Base-by-base conservation (phyloP, 2,113 vertebrate species). In the Chloropsis cyanopogon region DNA sequence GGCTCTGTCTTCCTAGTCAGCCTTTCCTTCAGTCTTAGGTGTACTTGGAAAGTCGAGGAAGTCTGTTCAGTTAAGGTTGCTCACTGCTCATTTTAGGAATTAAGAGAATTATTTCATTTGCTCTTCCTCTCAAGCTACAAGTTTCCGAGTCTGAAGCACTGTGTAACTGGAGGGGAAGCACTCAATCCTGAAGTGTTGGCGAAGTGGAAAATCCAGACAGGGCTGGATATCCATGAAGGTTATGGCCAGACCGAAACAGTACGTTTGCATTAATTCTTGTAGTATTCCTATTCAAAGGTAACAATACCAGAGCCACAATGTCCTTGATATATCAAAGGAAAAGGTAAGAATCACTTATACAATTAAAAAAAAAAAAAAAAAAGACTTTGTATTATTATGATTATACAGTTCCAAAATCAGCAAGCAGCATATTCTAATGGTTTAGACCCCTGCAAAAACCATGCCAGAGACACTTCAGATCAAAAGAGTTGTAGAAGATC, bases 221-320 rank as follows among this genome's bases (percentile, higher is more conserved):
- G 98, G 24, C 88, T 99, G 80, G 97, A 98, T 91, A 98, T 98
- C 83, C 85, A 98, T 20, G 98, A 98, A 97, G 98, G 91, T 65
- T 99, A 98, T 3, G 98, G 98, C 12, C 98, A 99, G 94, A 98
- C 98, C 0, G 98, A 99, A 97, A 99, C 98, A 4, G 98, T 98
- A 97, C 6, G 97, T 95, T 85, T 16, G 14, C 39, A 41, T 41
- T 82, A 37, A 56, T 85, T 87, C 37, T 76, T 65, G 11, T 31
- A 31, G 4, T 33, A 35, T 42, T 7, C 8, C 28, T 19, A 54
- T 65, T 73, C 64, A 81, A 73, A 86, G 28, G 31, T 77, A 77
- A 60, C 16, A 44, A n/a, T 44, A n/a, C 9, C 12, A 37, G 33
- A 82, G 31, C 13, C 49, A 81, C 8, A 9, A 4, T 57, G 31